Evolutionary conservation across 2,888 invertebrate species (phyloP), one percentile per base, ranked within the genome.

Genomic region (Priapulus caudatus): DNA sequence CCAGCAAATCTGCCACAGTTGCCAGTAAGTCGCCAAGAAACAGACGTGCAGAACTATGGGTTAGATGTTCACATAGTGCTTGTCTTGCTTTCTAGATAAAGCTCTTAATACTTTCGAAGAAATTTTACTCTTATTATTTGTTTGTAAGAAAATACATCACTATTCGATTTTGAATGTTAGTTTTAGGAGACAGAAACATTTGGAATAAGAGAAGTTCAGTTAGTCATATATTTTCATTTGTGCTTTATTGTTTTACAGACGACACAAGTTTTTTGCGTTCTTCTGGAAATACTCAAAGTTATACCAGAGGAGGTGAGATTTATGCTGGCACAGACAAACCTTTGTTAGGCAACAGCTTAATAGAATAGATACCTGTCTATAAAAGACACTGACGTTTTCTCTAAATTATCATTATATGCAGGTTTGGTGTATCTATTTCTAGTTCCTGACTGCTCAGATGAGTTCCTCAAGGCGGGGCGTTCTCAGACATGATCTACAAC

Each of bases 301-400:
- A 80, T 92, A 66, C 89, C 91, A 21, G 86, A 85, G 74, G 91
- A 92, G 77, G 88, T 87, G 74, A 74, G 70, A 59, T 45, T 64
- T 61, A 59, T 60, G 64, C 55, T 54, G 33, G 19, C 22, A 48
- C 18, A 50, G 18, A 20, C n/a, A 44, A 50, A 48, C 45, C 33
- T 44, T 45, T 16, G 15, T 47, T 54, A 48, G 10, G 45, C 52
- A 50, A 43, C 18, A 54, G 52, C 45, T 33, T 44, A 52, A 57
- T 52, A 58, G 20, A 53, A 54, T 24, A 16, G 20, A 50, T 2
- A 19, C 23, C 19, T 33, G 16, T 21, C 5, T 44, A n/a, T n/a
- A n/a, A n/a, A n/a, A n/a, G n/a, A n/a, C n/a, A n/a, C n/a, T n/a
- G n/a, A n/a, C n/a, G n/a, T n/a, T n/a, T n/a, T n/a, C n/a, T n/a